phyloP scores from a whole-genome alignment of 2,888 invertebrate species.

The Diaphora mendica region DNA sequence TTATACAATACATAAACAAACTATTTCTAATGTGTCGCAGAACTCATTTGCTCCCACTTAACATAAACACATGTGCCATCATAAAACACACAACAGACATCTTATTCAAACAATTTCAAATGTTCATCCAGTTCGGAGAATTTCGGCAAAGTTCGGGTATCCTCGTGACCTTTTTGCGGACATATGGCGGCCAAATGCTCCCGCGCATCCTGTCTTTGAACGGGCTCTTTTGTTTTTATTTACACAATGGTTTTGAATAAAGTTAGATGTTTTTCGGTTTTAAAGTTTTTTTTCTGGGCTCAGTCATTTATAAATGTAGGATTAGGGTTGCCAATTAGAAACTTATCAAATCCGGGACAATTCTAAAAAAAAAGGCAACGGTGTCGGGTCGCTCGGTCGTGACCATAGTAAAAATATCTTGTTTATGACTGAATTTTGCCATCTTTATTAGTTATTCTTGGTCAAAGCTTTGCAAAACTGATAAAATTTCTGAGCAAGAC shows the following conservation, averaged over 20 bases:
- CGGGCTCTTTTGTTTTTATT: constrained; percentile 45
- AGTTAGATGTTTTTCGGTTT: constrained; percentile 33
- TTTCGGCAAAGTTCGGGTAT: constrained; percentile 58
- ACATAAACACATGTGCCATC: constrained; percentile 10
- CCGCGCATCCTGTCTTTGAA: constrained; percentile 60
- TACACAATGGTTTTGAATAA: constrained; percentile 34
- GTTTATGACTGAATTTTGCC: too few species aligned
- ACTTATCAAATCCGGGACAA: too few species aligned
- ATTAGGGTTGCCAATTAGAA: too few species aligned
- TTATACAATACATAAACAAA: not conserved
- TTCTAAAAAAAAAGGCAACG: too few species aligned
- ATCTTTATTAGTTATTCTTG: too few species aligned
- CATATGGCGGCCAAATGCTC: constrained; percentile 79
- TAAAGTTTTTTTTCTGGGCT: not conserved
- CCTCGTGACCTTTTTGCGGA: constrained; percentile 66
- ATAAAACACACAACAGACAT: constrained; percentile 5
- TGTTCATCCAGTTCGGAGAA: constrained; percentile 53
- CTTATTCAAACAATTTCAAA: constrained; percentile 16
- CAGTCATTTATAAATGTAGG: constrained; percentile 2
- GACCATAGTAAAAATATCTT: too few species aligned
- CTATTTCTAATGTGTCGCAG: not conserved
- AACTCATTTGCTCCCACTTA: constrained; percentile 3
- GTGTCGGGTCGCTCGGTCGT: too few species aligned
- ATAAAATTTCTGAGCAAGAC: too few species aligned
- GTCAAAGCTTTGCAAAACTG: too few species aligned